Evolutionary conservation across 1,140 invertebrate genomes (phyloP), one percentile per base, ranked within the genome.

Genomic region (Rhagoletis pomonella): DNA sequence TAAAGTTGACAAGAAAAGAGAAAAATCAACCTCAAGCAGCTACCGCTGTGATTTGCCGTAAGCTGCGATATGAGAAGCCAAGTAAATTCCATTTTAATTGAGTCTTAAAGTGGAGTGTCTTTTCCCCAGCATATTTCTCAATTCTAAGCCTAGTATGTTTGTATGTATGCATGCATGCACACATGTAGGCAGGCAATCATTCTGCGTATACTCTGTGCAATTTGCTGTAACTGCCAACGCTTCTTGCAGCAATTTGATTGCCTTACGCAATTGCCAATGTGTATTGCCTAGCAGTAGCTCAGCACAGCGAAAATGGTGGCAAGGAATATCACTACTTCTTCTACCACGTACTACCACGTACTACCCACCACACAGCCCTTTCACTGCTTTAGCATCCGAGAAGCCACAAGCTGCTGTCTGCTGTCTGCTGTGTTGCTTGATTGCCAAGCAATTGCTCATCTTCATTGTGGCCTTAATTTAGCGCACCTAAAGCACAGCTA

Each of bases 81-180:
- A 62, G 17, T 62, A 62, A 62, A 62, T 62, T 62, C 60, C 60
- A 62, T 62, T 62, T 62, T 62, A 62, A 62, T 62, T 62, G 60
- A 62, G 60, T 17, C 60, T 62, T 62, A 62, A 62, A 62, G 12
- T 62, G n/a, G 60, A 62, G 60, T 62, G 60, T 62, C 60, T 62
- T 14, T 62, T 62, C 60, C 60, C 60, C 60, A 62, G n/a, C 4
- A 4, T 14, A 62, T 62, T 62, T 62, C 12, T 17, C 12, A 62
- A 7, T 62, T 62, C 1, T 14, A 4, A 7, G n/a, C 60, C n/a
- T 62, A 14, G n/a, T 62, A 62, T 62, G 12, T 62, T 14, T n/a
- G 60, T 62, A n/a, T 9, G 60, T 62, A 62, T 9, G 6, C 1
- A 62, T 62, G 60, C 1, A 14, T 14, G 60, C 17, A 14, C 17